phyloP scores from a whole-genome alignment of 2,888 invertebrate genomes.

The Platycnemis pennipes region DNA sequence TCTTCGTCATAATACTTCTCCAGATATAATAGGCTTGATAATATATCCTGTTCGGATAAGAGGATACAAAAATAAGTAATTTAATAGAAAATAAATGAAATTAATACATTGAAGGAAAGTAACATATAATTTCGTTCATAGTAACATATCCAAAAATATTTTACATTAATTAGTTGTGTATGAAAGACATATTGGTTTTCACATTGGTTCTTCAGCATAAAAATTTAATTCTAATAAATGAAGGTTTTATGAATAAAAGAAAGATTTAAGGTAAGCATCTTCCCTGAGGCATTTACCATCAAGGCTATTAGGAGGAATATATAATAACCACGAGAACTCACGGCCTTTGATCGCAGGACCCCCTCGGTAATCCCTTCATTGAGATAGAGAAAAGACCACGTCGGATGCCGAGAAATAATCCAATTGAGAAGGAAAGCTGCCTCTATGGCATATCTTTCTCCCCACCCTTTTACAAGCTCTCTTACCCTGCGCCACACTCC shows the following conservation, averaged over 20 bases:
- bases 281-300: not conserved
- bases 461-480: not conserved
- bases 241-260: not conserved
- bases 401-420: not conserved
- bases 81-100: not conserved
- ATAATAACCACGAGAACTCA: not conserved
- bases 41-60: too few species aligned
- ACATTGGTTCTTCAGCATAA: not conserved
- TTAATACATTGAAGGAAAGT: not conserved
- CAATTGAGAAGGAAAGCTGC: slow-evolving; percentile 30
- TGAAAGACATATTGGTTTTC: not conserved
- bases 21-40: too few species aligned
- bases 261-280: not conserved
- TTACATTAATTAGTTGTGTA: too few species aligned
- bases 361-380: slow-evolving; percentile 9
- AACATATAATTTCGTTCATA: not conserved
- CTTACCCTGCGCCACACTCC: not conserved
- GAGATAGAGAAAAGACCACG: slow-evolving; percentile 24
- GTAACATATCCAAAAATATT: too few species aligned
- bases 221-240: not conserved
- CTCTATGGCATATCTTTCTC: not conserved
- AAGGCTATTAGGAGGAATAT: not conserved
- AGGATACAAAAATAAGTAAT: too few species aligned
- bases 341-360: slow-evolving; percentile 11
- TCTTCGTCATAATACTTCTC: too few species aligned